These are phyloP conservation scores for Actenoides lindsayi DNA, from an alignment of 2,113 vertebrate species.

Conservation along the genomic window DNA sequence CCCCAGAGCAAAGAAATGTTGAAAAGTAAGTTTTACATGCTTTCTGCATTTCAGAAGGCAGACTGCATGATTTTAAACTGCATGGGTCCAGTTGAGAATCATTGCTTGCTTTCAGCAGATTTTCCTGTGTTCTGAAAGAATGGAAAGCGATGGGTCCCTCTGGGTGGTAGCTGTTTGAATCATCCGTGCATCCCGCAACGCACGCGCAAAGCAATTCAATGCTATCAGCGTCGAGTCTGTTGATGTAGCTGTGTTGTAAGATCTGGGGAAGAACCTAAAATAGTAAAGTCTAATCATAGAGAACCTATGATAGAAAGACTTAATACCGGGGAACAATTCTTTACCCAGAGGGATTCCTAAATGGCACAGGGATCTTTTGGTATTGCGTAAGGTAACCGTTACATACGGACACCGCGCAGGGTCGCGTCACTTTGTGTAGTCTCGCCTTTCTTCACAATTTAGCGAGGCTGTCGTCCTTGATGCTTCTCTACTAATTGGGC, in stretches of 20 bases:
- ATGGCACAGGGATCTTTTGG: neutral
- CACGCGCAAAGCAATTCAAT: neutral
- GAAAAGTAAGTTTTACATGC: neutral
- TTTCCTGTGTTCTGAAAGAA: neutral
- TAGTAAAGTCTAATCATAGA: neutral
- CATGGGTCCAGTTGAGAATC: neutral
- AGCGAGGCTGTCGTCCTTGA: neutral
- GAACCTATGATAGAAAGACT: neutral
- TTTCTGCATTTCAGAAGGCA: neutral
- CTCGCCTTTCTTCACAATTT: neutral
- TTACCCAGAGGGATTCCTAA: neutral
- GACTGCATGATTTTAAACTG: neutral
- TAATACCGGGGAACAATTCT: neutral
- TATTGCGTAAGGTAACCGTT: neutral
- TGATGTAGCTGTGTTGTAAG: neutral
- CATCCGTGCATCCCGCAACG: neutral
- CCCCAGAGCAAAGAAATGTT: neutral
- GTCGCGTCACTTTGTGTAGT: neutral
- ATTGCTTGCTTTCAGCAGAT: neutral
- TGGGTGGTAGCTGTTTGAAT: neutral
- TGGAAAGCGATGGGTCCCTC: neutral
- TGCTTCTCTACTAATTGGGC: no score
- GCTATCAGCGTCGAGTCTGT: neutral
- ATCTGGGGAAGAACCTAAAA: neutral
- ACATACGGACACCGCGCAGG: fast-evolving